Evolutionary conservation across 23 tunicate genomes (phyloP), one percentile per base, ranked within the genome.

Genomic region (Ciona savignyi): DNA sequence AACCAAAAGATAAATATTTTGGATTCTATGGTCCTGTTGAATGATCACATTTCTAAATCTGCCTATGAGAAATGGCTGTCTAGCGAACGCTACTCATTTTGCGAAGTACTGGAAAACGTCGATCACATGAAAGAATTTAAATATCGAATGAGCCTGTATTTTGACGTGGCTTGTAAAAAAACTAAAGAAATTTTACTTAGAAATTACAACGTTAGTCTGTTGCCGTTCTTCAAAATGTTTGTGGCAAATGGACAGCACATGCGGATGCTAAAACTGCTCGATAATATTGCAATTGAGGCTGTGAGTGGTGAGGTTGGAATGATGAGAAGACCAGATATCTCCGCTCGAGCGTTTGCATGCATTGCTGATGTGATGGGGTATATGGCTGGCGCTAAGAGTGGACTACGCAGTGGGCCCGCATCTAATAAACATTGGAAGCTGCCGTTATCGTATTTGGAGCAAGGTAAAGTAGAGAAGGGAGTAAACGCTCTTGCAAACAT

Each of bases 291-390:
- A 2, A 63, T 75, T 27, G 67, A 78, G 28, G 74, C 83, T 25
- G 83, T 91, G n/a, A 67, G 76, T n/a, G 23, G 77, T 19, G 65
- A 28, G 30, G 71, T 62, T 20, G 1, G 9, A 29, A 19, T 22
- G n/a, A 29, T 63, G 23, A 27, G 67, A 62, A 81, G 89, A 51
- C 91, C 97, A 11, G 93, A 91, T 68, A 63, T 91, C 23, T 85
- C 95, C 62, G 91, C 97, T 48, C 68, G 97, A 25, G 90, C 76
- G 19, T 91, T 91, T 64, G 85, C 90, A 20, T 91, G 97, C 62
- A 85, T 80, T 33, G 91, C 97, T n/a, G 97, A 91, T 67, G 97
- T 91, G 1, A 30, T 91, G 23, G 97, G 84, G 3, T 65, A 75
- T 22, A 80, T 84, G 83, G 86, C 97, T 28, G 78, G 81, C 26